Evolutionary conservation across 2,797 vertebrate genomes (phyloP).

Genomic region (Cyprinella venusta): DNA sequence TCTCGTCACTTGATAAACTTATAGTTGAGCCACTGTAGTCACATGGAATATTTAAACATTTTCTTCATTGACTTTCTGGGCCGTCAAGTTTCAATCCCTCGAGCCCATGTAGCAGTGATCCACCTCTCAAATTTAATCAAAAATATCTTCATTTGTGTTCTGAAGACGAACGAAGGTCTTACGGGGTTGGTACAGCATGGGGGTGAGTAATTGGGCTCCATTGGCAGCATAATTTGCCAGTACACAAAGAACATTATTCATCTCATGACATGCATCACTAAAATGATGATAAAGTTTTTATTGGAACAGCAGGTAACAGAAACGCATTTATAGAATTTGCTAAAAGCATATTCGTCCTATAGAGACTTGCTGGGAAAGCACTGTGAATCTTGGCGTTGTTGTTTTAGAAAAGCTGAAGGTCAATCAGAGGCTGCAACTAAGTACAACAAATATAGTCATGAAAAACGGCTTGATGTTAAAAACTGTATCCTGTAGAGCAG

Average conservation of each 20-base stretch:
- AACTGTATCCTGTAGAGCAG: neutral
- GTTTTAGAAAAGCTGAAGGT: slow-evolving; percentile 36
- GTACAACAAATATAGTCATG: neutral
- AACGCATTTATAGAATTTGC: neutral
- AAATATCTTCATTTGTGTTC: no score
- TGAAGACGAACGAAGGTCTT: no score
- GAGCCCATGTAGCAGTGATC: no score
- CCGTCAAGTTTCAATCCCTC: no score
- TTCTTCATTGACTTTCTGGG: no score
- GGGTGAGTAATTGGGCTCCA: no score
- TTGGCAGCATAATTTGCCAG: slow-evolving; percentile 7
- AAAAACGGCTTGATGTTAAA: slow-evolving; percentile 7
- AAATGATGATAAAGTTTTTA: slow-evolving; percentile 3
- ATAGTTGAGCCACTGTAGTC: no score
- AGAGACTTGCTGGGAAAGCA: neutral
- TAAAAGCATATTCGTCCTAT: neutral
- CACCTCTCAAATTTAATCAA: no score
- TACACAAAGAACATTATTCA: neutral
- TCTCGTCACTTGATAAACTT: no score
- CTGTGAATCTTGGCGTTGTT: neutral
- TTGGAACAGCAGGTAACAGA: neutral
- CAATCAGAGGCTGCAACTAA: slow-evolving; percentile 8
- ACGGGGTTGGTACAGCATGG: no score
- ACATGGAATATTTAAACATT: no score
- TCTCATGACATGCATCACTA: neutral